Base-by-base conservation (phyloP, 2,888 invertebrate species). In the Quadroppia sp. region DNA sequence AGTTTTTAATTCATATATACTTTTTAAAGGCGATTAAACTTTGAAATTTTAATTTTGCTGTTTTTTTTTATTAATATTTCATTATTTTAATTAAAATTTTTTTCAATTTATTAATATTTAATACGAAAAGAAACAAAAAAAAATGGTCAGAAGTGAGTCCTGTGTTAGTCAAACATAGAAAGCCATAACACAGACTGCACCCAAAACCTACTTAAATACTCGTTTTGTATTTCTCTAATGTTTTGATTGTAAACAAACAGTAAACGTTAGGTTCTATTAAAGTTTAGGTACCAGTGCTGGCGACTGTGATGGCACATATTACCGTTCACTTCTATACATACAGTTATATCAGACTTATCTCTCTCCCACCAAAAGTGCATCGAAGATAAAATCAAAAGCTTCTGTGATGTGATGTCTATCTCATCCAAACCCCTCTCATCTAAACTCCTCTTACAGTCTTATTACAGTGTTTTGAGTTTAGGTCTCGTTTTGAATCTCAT, bases 111-210 rank as follows among this genome's bases (percentile, higher is more conserved):
- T n/a, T n/a, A n/a, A n/a, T n/a, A n/a, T n/a, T n/a, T n/a, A n/a
- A n/a, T n/a, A n/a, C n/a, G n/a, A n/a, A n/a, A n/a, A n/a, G n/a
- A n/a, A n/a, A n/a, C n/a, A n/a, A n/a, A n/a, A n/a, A 67, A 67
- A 67, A 67, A 67, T 67, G 67, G 67, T 67, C 67, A 67, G 36
- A 67, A 67, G 42, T 67, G n/a, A 67, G 42, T 23, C 67, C 67
- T n/a, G 67, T 23, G 67, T 20, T 20, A 23, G 40, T 42, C 40
- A 20, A 67, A n/a, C n/a, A 67, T 1, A 23, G 36, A 42, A 67
- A 23, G 42, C 20, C 1, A 45, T 17, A 28, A 67, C 67, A 67
- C 40, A 67, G 20, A 67, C 67, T 9, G 67, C 67, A 61, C 61
- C 32, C 61, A 61, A 61, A 32, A 61, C 32, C 30, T 11, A 20